Conservation (phyloP, 1,140 invertebrate genomes). For the Hypothenemus hampei region DNA sequence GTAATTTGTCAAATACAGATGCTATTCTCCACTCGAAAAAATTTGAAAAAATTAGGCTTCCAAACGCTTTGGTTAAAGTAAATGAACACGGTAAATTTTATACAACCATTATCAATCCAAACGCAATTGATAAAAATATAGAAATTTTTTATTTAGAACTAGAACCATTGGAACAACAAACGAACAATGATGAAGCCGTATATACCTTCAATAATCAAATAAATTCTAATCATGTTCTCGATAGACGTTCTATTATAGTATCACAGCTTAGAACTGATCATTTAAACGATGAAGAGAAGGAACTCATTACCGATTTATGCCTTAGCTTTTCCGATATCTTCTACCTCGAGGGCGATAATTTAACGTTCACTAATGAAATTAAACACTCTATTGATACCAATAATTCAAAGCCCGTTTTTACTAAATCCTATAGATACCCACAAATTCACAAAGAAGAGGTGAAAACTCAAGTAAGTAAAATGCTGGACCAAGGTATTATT, state of each 20-base stretch:
- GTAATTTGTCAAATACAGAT: too few relatives aligned
- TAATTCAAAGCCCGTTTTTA: background rate
- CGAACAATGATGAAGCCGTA: too few relatives aligned
- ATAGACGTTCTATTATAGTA: background rate
- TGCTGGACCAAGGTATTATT: conserved; percentile 2
- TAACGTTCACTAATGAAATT: background rate
- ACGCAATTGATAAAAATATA: too few relatives aligned
- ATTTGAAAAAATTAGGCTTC: too few relatives aligned
- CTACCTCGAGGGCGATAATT: conserved; percentile 1
- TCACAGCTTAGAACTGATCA: background rate
- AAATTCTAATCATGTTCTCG: too few relatives aligned
- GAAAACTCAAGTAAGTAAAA: conserved; percentile 3
- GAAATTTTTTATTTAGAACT: too few relatives aligned
- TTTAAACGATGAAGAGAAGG: background rate
- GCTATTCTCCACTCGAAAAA: too few relatives aligned
- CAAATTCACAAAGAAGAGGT: conserved; percentile 2
- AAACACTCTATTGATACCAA: background rate
- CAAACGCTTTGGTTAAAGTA: too few relatives aligned
- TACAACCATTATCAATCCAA: too few relatives aligned
- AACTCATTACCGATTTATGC: background rate
- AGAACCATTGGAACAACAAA: too few relatives aligned
- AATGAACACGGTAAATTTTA: too few relatives aligned
- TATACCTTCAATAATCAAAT: too few relatives aligned
- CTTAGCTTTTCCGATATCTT: background rate
- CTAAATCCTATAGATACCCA: conserved; percentile 5